Conservation (phyloP, 2,113 vertebrate species). For the Megalops atlanticus region DNA sequence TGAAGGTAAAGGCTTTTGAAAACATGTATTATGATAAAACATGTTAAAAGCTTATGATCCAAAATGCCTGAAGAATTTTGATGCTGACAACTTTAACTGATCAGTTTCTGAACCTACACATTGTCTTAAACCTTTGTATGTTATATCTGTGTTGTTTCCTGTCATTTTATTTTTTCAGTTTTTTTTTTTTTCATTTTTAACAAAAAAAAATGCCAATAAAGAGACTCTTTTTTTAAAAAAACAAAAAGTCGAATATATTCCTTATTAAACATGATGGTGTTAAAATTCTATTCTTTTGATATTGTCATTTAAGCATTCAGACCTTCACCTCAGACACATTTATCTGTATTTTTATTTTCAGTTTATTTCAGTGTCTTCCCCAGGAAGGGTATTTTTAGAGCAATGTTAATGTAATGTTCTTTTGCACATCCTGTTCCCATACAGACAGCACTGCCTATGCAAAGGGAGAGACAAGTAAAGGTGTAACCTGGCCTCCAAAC, state of each 20-base stretch:
- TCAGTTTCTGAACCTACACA: slow-evolving; percentile 7
- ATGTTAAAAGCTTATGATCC: neutral
- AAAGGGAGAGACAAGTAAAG: neutral
- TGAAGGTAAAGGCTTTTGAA: neutral
- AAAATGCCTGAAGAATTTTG: slow-evolving; percentile 22
- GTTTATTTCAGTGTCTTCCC: neutral
- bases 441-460: neutral
- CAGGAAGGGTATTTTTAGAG: neutral
- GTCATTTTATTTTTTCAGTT: slow-evolving; percentile 39
- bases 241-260: neutral
- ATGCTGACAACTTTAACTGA: slow-evolving; percentile 2
- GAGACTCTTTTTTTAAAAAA: slow-evolving; percentile 43
- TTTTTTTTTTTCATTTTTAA: slow-evolving; percentile 51
- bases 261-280: neutral
- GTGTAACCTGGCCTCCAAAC: neutral
- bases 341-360: neutral
- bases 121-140: slow-evolving; percentile 36
- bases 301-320: no score
- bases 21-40: neutral
- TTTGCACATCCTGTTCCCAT: neutral
- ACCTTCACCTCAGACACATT: neutral
- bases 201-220: slow-evolving; percentile 58
- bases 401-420: neutral
- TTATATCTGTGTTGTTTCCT: slow-evolving; percentile 52
- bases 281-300: neutral